Evolutionary conservation across 2,797 vertebrate species (phyloP), one percentile per base, ranked within the genome.

Genomic region (Diceros bicornis): DNA sequence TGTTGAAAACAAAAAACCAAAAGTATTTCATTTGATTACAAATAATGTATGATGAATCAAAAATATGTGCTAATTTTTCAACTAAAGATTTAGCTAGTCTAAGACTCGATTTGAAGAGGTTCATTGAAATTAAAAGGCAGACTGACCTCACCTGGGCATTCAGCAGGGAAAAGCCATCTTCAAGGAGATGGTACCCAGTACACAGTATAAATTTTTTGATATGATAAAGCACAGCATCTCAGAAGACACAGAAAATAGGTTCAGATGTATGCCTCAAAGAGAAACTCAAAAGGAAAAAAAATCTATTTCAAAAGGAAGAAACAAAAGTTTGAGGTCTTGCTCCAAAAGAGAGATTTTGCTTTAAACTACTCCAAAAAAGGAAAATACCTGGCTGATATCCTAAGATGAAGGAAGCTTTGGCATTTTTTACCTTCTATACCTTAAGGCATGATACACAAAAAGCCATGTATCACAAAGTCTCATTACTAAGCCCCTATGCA

Each of bases 1-100:
- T 68, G 12, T 52, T 69, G n/a, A 86, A 95, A 97, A 94, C 29
- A 6, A 84, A 50, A 88, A 96, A 92, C n/a, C 84, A 72, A 7
- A 90, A 66, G 4, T 64, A 86, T 4, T 86, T 81, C 52, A 89
- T 87, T 64, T 96, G 50, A 85, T 83, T 94, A 61, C 32, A 79
- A 89, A 88, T 66, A 79, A 59, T 72, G 0, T 52, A 21, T 34
- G 12, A 96, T 88, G 59, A 89, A 88, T 57, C 83, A 32, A 79
- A 95, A 94, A 92, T 74, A 55, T 0, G 14, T 55, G 29, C 11
- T 74, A 69, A 90, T 50, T 78, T 79, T 83, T 34, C 50, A 87
- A 14, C 89, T 87, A 95, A 91, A 66, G 9, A 79, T 50, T 84
- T 47, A 57, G 7, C 7, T 96, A n/a, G 47, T 66, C 23, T 88